Evolutionary conservation across 2,888 invertebrate genomes (phyloP).

Genomic region (Leucoma salicis): DNA sequence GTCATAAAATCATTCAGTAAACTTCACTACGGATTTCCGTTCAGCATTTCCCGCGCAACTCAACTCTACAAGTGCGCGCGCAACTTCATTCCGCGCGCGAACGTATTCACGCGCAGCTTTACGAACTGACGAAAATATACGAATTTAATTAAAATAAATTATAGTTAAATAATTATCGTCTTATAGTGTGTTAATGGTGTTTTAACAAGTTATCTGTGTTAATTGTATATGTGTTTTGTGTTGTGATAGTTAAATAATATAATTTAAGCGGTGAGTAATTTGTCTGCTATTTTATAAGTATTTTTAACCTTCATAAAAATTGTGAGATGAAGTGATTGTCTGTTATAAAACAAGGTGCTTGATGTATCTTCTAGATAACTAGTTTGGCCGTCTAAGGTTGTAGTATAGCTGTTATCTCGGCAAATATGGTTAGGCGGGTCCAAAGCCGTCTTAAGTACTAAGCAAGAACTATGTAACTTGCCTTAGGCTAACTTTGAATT

Average conservation of each 20-base stretch:
- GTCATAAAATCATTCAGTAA: slow-evolving; percentile 4
- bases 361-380: slow-evolving; percentile 26
- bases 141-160: slow-evolving; percentile 30
- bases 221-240: slow-evolving; percentile 30
- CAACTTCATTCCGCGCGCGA: slow-evolving; percentile 69
- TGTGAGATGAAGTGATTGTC: slow-evolving; percentile 1
- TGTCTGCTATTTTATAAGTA: slow-evolving; percentile 1
- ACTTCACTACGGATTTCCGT: slow-evolving; percentile 50
- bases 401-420: slow-evolving; percentile 31
- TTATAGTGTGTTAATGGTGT: slow-evolving; percentile 41
- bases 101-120: slow-evolving; percentile 49
- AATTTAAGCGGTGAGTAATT: slow-evolving; percentile 22
- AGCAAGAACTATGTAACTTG: slow-evolving; percentile 21
- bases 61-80: slow-evolving; percentile 56
- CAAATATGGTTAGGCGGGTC: slow-evolving; percentile 31
- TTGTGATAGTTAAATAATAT: slow-evolving; percentile 25
- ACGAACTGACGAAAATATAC: slow-evolving; percentile 47
- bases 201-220: slow-evolving; percentile 37
- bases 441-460: slow-evolving; percentile 18
- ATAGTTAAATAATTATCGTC: slow-evolving; percentile 26
- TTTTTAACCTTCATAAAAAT: slow-evolving; percentile 16
- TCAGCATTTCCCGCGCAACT: slow-evolving; percentile 60
- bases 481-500: slow-evolving; percentile 31
- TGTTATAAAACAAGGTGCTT: slow-evolving; percentile 9
- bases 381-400: slow-evolving; percentile 29